Conservation (phyloP, 2,888 invertebrate species). For the Anthophora plumipes region DNA sequence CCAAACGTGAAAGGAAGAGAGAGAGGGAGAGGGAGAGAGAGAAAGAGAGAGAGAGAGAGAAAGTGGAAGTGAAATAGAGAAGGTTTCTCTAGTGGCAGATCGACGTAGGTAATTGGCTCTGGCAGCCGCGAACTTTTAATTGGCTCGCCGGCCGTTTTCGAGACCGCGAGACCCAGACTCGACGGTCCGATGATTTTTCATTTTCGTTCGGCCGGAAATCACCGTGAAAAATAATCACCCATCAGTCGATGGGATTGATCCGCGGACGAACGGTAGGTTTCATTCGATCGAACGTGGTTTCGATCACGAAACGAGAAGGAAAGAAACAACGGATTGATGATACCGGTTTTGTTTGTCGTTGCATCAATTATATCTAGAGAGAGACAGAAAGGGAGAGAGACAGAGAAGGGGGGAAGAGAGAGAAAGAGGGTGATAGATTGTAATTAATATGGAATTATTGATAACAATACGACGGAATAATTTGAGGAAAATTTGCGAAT, state of each 20-base stretch:
- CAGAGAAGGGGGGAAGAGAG: no score
- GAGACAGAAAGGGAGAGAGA: no score
- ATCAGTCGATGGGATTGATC: not conserved
- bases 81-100: slow-evolving; percentile 32
- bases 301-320: not conserved
- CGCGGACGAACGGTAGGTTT: not conserved
- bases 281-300: not conserved
- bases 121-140: slow-evolving; percentile 70
- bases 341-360: slow-evolving; percentile 25
- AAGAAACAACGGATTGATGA: not conserved
- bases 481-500: slow-evolving; percentile 46
- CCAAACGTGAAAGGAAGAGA: no score
- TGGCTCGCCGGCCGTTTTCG: slow-evolving; percentile 56
- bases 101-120: slow-evolving; percentile 68
- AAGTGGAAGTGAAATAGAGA: no score
- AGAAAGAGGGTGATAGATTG: no score
- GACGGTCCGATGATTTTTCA: slow-evolving; percentile 64
- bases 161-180: not conserved
- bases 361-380: slow-evolving; percentile 45
- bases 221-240: slow-evolving; percentile 61
- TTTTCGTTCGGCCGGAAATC: slow-evolving; percentile 58
- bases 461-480: slow-evolving; percentile 52
- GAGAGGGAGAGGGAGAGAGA: no score
- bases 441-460: slow-evolving; percentile 66
- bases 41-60: no score